Evolutionary conservation across 2,113 vertebrate species (phyloP).

Genomic region (Hoplias malabaricus): DNA sequence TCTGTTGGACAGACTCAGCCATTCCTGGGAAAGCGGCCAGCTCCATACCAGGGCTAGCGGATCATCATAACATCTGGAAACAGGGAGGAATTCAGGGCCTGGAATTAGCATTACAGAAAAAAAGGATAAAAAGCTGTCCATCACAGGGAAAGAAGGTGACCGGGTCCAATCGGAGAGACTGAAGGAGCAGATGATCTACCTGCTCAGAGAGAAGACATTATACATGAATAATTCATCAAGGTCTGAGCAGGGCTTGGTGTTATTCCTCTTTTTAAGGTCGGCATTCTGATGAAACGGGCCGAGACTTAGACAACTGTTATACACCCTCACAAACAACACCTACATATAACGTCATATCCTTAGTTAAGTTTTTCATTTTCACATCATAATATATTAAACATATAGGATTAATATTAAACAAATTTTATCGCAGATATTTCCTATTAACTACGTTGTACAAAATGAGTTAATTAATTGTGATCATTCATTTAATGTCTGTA

Average conservation of each 20-base stretch:
- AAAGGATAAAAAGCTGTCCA: conserved; percentile 38
- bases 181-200: not conserved
- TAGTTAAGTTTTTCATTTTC: too few relatives aligned
- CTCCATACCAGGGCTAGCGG: conserved; percentile 23
- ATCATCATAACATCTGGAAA: conserved; percentile 42
- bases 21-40: conserved; percentile 35
- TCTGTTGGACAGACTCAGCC: conserved; percentile 57
- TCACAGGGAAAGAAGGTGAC: not conserved
- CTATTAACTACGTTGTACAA: too few relatives aligned
- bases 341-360: too few relatives aligned
- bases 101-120: conserved; percentile 50
- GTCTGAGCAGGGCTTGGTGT: not conserved
- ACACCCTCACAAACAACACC: too few relatives aligned
- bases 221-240: not conserved
- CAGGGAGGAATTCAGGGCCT: conserved; percentile 49
- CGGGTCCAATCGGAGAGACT: not conserved
- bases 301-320: too few relatives aligned
- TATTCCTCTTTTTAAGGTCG: not conserved
- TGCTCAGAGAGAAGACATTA: not conserved
- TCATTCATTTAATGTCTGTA: too few relatives aligned
- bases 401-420: too few relatives aligned
- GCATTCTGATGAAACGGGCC: too few relatives aligned
- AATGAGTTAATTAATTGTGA: too few relatives aligned
- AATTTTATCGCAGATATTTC: too few relatives aligned
- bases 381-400: too few relatives aligned